These are phyloP conservation scores for Noctilio leporinus DNA, from an alignment of 2,113 vertebrate genomes.

Conservation along the genomic window DNA sequence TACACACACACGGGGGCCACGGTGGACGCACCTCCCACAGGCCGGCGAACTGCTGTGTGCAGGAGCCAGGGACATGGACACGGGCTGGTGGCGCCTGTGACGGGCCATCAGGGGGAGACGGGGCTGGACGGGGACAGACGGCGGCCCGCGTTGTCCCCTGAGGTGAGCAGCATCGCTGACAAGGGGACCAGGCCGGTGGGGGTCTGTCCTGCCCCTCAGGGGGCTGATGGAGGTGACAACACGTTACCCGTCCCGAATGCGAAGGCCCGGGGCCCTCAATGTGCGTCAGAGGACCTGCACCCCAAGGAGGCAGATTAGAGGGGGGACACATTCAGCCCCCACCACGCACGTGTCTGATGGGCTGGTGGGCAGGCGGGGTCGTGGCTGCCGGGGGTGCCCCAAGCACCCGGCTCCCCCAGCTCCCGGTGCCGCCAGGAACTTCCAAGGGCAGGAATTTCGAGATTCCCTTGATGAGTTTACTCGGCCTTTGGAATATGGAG, in stretches of 20 bases:
- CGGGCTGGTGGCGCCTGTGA: neutral
- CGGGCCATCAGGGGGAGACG: neutral
- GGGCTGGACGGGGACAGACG: neutral
- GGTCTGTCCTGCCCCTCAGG: neutral
- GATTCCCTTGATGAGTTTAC: constrained; percentile 53
- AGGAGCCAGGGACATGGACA: neutral
- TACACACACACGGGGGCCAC: neutral
- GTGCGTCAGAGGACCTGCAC: neutral
- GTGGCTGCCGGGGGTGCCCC: accelerated
- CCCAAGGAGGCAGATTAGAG: neutral
- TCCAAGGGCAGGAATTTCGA: constrained; percentile 52
- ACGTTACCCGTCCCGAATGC: too few relatives aligned
- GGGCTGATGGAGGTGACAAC: accelerated
- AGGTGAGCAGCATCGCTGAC: accelerated
- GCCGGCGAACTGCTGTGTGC: neutral
- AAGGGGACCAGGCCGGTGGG: accelerated
- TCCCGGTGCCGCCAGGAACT: neutral
- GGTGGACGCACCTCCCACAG: accelerated
- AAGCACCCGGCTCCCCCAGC: neutral
- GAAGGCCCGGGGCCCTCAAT: too few relatives aligned
- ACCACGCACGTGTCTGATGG: accelerated
- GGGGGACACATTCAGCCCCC: accelerated
- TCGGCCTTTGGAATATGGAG: constrained; percentile 48
- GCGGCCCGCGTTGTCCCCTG: too few relatives aligned
- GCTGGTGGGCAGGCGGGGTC: neutral